These are phyloP conservation scores for Champsocephalus gunnari DNA, from an alignment of 2,797 vertebrate genomes.

Conservation along the genomic window DNA sequence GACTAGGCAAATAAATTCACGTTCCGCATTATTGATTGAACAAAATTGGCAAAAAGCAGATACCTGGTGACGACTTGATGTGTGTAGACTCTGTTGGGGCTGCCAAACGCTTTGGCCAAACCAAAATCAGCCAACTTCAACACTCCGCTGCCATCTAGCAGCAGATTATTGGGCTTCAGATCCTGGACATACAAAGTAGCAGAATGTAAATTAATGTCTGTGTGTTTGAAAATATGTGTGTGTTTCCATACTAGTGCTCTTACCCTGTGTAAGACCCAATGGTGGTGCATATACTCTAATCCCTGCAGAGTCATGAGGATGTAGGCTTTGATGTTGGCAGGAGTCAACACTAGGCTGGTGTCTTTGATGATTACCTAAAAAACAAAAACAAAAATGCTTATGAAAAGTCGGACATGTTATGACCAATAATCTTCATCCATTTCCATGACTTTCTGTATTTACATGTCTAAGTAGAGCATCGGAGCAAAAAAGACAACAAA, in stretches of 20 bases:
- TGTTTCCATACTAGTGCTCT: slow-evolving; percentile 43
- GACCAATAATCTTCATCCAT: slow-evolving; percentile 11
- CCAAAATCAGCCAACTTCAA: slow-evolving; percentile 98
- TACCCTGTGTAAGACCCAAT: slow-evolving; percentile 98
- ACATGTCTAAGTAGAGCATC: slow-evolving; percentile 1
- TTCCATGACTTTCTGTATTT: slow-evolving; percentile 13
- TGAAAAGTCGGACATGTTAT: slow-evolving; percentile 1
- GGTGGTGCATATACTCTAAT: slow-evolving; percentile 94
- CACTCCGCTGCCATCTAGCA: slow-evolving; percentile 94
- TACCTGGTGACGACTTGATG: slow-evolving; percentile 99
- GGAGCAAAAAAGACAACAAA: slow-evolving; percentile 9
- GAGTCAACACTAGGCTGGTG: slow-evolving; percentile 94
- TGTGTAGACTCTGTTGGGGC: slow-evolving; percentile 95
- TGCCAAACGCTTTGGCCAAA: slow-evolving; percentile 96
- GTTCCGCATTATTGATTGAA: neutral
- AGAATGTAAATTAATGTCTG: slow-evolving; percentile 9
- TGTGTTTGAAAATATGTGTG: neutral
- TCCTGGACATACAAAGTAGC: slow-evolving; percentile 82
- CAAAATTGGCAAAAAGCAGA: slow-evolving; percentile 18
- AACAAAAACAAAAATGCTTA: slow-evolving; percentile 22
- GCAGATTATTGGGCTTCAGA: slow-evolving; percentile 97
- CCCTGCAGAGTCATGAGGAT: slow-evolving; percentile 98
- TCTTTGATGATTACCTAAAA: slow-evolving; percentile 97
- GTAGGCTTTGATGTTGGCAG: slow-evolving; percentile 97
- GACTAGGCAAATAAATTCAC: neutral